Base-by-base conservation (phyloP, 2,888 invertebrate genomes). In the Ophraella communa region DNA sequence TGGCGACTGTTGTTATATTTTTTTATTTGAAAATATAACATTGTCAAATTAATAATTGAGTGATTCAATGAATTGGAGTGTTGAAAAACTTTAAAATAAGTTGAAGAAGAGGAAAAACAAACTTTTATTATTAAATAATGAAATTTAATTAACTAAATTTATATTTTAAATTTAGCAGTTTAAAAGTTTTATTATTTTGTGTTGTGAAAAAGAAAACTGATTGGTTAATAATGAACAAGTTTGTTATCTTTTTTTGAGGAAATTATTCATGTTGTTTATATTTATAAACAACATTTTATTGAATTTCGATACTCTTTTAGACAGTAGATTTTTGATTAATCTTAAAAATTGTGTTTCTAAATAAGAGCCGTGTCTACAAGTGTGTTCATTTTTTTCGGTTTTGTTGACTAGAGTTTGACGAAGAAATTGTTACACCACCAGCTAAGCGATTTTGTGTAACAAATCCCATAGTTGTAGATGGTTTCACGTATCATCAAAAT, bases 401-500 rank as follows among this genome's bases (percentile, higher is more conserved):
- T 54, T 35, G 45, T 35, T 58, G 30, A 14, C n/a, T 51, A 59
- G 27, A 44, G 44, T 51, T 10, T 20, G 39, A 7, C n/a, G 57
- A 47, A 62, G 62, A 62, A 58, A 23, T 39, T 59, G 21, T 23
- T 35, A 18, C 59, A 11, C 20, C 24, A 44, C 30, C 53, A 42
- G 27, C 27, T 52, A 60, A 27, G 30, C 52, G 42, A n/a, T 27
- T 60, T 30, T n/a, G 27, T 51, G 24, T 52, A 17, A 55, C 56
- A 23, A 65, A 64, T 52, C 69, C 72, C 20, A 67, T 75, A 56
- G 68, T 74, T 51, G 68, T 74, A 42, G 70, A 73, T 66, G 76
- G 77, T 62, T 77, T 76, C 69, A 74, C 73, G 35, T 77, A 76
- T 54, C 77, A 77, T 70, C 71, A 74, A 49, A 76, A 77, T 56